phyloP scores from a whole-genome alignment of 2,888 invertebrate genomes.

The Drosophila tripunctata region DNA sequence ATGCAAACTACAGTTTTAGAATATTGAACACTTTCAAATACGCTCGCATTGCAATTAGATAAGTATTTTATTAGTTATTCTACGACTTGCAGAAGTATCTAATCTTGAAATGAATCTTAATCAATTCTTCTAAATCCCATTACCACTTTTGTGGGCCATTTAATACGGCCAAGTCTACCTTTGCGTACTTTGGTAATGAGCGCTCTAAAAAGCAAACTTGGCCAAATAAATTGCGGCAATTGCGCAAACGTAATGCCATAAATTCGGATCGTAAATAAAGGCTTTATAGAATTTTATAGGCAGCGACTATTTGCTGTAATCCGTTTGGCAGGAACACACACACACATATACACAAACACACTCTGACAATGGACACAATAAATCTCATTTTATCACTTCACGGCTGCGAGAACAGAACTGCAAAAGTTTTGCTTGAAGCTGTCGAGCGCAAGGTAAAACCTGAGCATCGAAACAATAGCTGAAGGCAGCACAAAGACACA shows the following conservation, averaged over 20 bases:
- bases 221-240: conserved; percentile 50
- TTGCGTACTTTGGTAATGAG: conserved; percentile 55
- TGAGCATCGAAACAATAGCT: conserved; percentile 30
- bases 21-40: neutral
- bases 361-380: conserved; percentile 61
- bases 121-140: neutral
- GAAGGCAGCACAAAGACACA: conserved; percentile 34
- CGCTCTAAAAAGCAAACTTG: conserved; percentile 33
- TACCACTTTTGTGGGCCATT: conserved; percentile 12
- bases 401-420: conserved; percentile 47
- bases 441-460: conserved; percentile 27
- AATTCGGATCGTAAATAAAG: conserved; percentile 62
- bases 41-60: neutral
- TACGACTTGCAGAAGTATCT: neutral
- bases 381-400: conserved; percentile 75
- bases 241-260: conserved; percentile 37
- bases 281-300: conserved; percentile 51
- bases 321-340: conserved; percentile 9
- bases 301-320: conserved; percentile 55
- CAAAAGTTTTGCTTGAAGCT: conserved; percentile 39
- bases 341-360: conserved; percentile 3
- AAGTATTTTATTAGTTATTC: neutral
- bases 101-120: neutral
- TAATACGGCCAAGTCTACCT: conserved; percentile 15
- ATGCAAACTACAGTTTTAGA: neutral